Conservation (phyloP, 2,888 invertebrate species). For the Nipponacmea schrenckii region DNA sequence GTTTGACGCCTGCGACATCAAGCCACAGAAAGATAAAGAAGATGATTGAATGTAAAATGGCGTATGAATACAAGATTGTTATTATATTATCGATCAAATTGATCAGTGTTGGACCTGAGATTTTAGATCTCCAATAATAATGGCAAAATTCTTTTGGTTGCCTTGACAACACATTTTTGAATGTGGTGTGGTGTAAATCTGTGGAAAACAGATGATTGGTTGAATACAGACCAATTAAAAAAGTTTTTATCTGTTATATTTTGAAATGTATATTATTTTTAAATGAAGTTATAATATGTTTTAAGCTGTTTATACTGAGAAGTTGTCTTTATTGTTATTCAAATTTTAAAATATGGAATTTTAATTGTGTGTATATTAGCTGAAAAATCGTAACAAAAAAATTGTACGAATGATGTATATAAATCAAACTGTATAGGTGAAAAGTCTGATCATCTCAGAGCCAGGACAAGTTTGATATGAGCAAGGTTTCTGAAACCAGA, state of each 20-base stretch:
- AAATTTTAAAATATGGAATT: no score
- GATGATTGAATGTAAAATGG: conserved; percentile 46
- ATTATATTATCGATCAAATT: no score
- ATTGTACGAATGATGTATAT: no score
- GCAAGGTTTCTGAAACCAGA: no score
- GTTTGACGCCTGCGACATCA: conserved; percentile 75
- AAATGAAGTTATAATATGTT: background rate
- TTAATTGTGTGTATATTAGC: no score
- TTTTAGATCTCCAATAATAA: background rate
- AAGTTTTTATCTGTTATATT: background rate
- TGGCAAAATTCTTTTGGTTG: background rate
- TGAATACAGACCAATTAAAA: background rate
- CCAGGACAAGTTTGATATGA: no score
- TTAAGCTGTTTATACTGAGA: no score
- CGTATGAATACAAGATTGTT: background rate
- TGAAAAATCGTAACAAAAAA: no score
- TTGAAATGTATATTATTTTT: conserved; percentile 5
- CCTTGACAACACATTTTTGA: background rate
- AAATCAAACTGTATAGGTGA: no score
- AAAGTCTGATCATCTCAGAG: no score
- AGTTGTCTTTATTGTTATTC: no score
- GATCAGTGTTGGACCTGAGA: background rate
- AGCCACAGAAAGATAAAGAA: conserved; percentile 66
- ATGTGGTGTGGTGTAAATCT: conserved; percentile 1
- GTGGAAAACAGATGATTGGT: background rate